Base-by-base conservation (phyloP, 2,888 invertebrate genomes). In the Mythimna albipuncta region DNA sequence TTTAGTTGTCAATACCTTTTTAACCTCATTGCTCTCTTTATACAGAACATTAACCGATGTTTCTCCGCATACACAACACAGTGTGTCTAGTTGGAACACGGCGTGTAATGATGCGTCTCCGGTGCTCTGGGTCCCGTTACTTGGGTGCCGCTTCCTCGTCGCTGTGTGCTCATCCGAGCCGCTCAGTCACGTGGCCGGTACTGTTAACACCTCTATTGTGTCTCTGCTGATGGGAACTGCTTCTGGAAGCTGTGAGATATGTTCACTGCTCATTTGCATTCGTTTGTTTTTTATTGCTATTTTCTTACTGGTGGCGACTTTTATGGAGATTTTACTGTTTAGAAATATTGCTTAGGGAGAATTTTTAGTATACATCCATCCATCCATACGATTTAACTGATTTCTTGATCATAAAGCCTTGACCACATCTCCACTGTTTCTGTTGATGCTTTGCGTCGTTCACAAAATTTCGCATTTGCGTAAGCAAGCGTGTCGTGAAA, bases 191-290 rank as follows among this genome's bases (percentile, higher is more conserved):
- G 74, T 58, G 80, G 57, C 54, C 32, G 13, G 38, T 84, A 81
- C 84, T 70, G 80, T 81, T 80, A 73, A 11, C 58, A 61, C 67
- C 61, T 61, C n/a, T 47, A 80, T 84, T 83, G 79, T 78, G 62
- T 64, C 55, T 50, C 63, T 44, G 62, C n/a, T 50, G 55, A 41
- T 66, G 59, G 70, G 62, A 65, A 69, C 58, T n/a, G 35, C 57
- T 68, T 64, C 59, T 74, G 61, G 58, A 44, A 80, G 61, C 62
- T 65, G 84, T 67, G 81, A 62, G 50, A 67, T 75, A 80, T 84
- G 81, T 50, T 50, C 7, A 19, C 19, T 19, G 50, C 19, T 67
- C n/a, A 44, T 35, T 61, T 69, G 58, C 26, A 21, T 69, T 54
- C 55, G 44, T 50, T 41, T 11, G n/a, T 11, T 73, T 74, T 67